A percentile compares a stretch with the other conserved stretches of the same genome.
Conservation (phyloP, 1,140 invertebrate genomes). For the Habropoda laboriosa region DNA sequence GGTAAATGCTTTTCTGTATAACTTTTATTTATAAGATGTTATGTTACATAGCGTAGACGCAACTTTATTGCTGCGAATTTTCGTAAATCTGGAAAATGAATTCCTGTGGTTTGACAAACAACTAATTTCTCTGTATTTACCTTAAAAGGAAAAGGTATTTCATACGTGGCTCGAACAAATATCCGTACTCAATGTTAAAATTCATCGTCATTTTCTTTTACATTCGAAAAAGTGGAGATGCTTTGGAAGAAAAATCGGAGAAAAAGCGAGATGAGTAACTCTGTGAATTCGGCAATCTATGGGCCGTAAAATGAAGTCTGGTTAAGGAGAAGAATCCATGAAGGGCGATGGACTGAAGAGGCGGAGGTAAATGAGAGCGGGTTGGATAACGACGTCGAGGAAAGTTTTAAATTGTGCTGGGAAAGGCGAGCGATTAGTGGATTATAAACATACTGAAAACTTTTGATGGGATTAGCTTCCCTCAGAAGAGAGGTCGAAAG, state of each 20-base stretch:
- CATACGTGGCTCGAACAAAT: not conserved
- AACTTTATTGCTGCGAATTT: too few relatives aligned
- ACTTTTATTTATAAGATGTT: too few relatives aligned
- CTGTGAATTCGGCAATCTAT: conserved; percentile 76
- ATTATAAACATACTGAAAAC: conserved; percentile 79
- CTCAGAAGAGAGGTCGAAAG: conserved; percentile 32
- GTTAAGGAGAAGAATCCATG: conserved; percentile 56
- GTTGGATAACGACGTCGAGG: conserved; percentile 62
- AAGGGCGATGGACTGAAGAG: conserved; percentile 49
- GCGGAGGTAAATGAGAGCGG: conserved; percentile 53
- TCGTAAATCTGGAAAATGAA: too few relatives aligned
- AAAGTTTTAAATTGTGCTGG: conserved; percentile 80
- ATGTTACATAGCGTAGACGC: too few relatives aligned
- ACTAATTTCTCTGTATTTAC: too few relatives aligned
- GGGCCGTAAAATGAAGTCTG: conserved; percentile 79
- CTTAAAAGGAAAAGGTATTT: too few relatives aligned
- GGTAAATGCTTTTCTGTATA: too few relatives aligned
- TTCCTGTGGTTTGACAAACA: too few relatives aligned
- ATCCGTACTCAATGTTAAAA: not conserved
- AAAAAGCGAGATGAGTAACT: conserved; percentile 27
- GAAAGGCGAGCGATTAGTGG: conserved; percentile 78
- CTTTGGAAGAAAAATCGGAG: not conserved
- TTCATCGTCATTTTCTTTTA: not conserved
- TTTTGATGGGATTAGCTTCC: conserved; percentile 71
- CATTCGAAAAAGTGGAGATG: not conserved